A percentile compares a stretch with the other conserved stretches of the same genome.
Evolutionary conservation across 1,140 invertebrate genomes (phyloP).

Genomic region (Drosophila kikkawai): DNA sequence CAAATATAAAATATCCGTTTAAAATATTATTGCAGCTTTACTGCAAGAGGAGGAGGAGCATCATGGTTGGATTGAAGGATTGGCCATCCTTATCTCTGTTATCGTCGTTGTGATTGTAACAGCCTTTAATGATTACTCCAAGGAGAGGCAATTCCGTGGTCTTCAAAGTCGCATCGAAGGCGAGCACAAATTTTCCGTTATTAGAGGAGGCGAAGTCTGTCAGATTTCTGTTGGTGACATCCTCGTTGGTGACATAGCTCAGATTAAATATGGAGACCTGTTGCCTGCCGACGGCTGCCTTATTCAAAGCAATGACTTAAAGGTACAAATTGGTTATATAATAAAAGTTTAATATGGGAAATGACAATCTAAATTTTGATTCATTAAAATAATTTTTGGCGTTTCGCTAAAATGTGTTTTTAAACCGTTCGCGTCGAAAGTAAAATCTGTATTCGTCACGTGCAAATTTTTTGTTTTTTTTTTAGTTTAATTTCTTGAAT

Average conservation of each 20-base stretch:
- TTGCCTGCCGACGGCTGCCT: slow-evolving; percentile 98
- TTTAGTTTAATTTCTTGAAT: too few species aligned
- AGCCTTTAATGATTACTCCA: slow-evolving; percentile 99
- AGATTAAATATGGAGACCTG: slow-evolving; percentile 98
- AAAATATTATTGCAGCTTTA: slow-evolving; percentile 84
- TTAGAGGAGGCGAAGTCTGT: slow-evolving; percentile 95
- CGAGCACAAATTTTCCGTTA: slow-evolving; percentile 99
- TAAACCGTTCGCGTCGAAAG: too few species aligned
- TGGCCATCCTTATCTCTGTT: slow-evolving; percentile 98
- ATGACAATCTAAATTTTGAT: too few species aligned
- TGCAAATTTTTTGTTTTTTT: too few species aligned
- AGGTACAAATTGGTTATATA: slow-evolving; percentile 87
- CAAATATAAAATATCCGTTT: neutral
- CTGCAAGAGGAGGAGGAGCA: slow-evolving; percentile 93
- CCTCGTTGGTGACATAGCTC: slow-evolving; percentile 99
- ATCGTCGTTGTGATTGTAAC: slow-evolving; percentile 99
- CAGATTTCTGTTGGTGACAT: slow-evolving; percentile 98
- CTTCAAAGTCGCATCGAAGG: slow-evolving; percentile 99
- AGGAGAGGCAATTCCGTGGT: slow-evolving; percentile 98
- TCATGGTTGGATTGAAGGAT: slow-evolving; percentile 99
- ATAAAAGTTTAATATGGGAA: neutral
- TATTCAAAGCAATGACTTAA: slow-evolving; percentile 99
- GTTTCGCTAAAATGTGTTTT: too few species aligned
- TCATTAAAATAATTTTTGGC: too few species aligned
- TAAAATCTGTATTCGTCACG: too few species aligned